Evolutionary conservation across 2,888 invertebrate genomes (phyloP).

Genomic region (Campoletis raptor): DNA sequence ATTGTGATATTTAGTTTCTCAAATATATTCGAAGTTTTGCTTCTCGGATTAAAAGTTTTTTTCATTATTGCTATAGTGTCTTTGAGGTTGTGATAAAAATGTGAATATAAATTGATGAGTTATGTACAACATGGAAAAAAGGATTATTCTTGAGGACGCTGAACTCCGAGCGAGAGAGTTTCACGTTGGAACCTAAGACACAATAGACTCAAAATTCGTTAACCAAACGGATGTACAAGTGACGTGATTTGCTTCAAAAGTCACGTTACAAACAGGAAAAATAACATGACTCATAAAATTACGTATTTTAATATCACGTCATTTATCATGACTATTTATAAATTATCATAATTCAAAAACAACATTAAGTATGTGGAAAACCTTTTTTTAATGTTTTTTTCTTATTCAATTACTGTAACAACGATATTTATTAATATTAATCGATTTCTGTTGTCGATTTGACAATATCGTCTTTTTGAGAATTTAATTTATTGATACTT

Average conservation of each 20-base stretch:
- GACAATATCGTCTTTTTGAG: neutral
- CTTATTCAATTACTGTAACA: neutral
- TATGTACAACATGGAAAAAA: neutral
- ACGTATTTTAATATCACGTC: neutral
- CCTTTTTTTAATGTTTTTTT: neutral
- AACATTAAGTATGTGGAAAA: neutral
- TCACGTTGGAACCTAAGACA: conserved; percentile 35
- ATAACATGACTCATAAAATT: neutral
- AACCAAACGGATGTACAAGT: conserved; percentile 43
- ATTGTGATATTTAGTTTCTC: conserved; percentile 1
- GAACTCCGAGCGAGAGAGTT: conserved; percentile 30
- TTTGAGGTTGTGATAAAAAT: neutral
- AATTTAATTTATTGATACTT: neutral
- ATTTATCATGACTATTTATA: neutral
- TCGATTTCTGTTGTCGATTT: neutral
- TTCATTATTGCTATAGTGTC: neutral
- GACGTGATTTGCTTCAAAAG: conserved; percentile 44
- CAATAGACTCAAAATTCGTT: conserved; percentile 39
- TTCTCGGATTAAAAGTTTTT: neutral
- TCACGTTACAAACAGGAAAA: neutral
- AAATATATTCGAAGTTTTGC: neutral
- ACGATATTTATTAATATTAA: neutral
- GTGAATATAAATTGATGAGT: neutral
- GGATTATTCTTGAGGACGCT: conserved; percentile 35
- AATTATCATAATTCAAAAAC: neutral